Base-by-base conservation (phyloP, 2,888 invertebrate species). In the Megaustenia siamemsis region DNA sequence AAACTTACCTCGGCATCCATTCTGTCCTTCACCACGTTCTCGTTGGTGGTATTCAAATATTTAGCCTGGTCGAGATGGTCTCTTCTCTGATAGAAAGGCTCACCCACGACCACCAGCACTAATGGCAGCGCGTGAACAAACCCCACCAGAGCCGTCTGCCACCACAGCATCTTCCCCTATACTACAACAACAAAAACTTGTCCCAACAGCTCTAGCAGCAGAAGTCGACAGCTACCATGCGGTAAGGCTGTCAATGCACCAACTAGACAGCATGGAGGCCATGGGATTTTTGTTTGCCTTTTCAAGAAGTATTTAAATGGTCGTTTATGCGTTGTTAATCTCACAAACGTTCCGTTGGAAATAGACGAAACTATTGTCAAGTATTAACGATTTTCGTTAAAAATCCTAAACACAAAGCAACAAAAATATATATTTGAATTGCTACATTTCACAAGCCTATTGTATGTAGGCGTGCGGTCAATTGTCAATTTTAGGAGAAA, bases 1-100 rank as follows among this genome's bases (percentile, higher is more conserved):
- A n/a, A 1, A 49, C 90, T 87, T 86, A 92, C 92, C 90, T 91
- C 90, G 8, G 92, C 91, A 68, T 92, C 91, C n/a, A 88, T 81
- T 60, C 88, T 87, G 82, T 89, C 90, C 63, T 90, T 90, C 63
- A 92, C 90, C 28, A 89, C 87, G 82, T 90, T 84, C 49, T 87
- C 86, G 49, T 88, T 86, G 60, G 87, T 82, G 43, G 80, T 82
- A 24, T 85, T 84, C 45, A 88, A 68, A 79, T 90, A 91, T 73
- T 89, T 87, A 38, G 76, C 76, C 82, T 91, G 90, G 73, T 92
- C 92, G 79, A 90, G 87, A 76, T 92, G 92, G 86, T 92, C 92
- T 63, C 92, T 84, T 60, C 89, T 88, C 84, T 91, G 90, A 83
- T 89, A 92, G 86, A 91, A 92, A 79, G 89, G 87, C 81, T 92